Evolutionary conservation across 1,140 invertebrate genomes (phyloP).

Genomic region (Xylocopa sonorina): DNA sequence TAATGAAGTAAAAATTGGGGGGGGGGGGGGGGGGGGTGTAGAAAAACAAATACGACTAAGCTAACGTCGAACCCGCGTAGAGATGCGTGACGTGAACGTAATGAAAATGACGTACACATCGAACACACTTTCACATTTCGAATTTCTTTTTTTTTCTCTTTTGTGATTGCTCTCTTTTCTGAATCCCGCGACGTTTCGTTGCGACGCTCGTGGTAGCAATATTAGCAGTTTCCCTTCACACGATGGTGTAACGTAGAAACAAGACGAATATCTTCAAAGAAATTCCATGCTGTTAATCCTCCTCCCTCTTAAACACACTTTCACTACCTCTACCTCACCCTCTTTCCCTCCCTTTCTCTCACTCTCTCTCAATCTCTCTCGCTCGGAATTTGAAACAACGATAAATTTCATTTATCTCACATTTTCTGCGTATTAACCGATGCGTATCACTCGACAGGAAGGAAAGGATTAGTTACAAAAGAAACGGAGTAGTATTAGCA

Average conservation of each 20-base stretch:
- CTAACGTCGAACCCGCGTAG: constrained; percentile 11
- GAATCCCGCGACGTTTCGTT: constrained; percentile 71
- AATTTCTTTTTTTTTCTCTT: constrained; percentile 58
- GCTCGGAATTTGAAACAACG: constrained; percentile 62
- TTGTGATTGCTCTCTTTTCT: constrained; percentile 60
- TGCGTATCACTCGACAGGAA: constrained; percentile 56
- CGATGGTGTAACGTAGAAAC: constrained; percentile 67
- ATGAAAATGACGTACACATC: constrained; percentile 9
- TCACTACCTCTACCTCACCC: too few species aligned
- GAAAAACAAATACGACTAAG: background rate
- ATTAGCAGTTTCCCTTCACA: constrained; percentile 64
- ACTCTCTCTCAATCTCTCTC: too few species aligned
- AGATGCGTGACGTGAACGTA: constrained; percentile 22
- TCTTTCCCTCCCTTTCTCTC: too few species aligned
- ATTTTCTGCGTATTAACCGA: constrained; percentile 56
- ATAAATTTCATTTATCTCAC: constrained; percentile 53
- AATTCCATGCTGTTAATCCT: constrained; percentile 76
- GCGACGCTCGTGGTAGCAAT: constrained; percentile 68
- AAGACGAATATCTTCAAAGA: constrained; percentile 69
- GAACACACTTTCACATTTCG: constrained; percentile 41
- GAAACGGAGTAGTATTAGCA: constrained; percentile 25
- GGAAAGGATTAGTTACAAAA: constrained; percentile 24
- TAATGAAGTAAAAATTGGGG: too few species aligned
- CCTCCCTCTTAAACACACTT: too few species aligned
- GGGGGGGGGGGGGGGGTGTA: background rate